phyloP scores from a whole-genome alignment of 1,140 invertebrate species.

The Temnothorax nylanderi region DNA sequence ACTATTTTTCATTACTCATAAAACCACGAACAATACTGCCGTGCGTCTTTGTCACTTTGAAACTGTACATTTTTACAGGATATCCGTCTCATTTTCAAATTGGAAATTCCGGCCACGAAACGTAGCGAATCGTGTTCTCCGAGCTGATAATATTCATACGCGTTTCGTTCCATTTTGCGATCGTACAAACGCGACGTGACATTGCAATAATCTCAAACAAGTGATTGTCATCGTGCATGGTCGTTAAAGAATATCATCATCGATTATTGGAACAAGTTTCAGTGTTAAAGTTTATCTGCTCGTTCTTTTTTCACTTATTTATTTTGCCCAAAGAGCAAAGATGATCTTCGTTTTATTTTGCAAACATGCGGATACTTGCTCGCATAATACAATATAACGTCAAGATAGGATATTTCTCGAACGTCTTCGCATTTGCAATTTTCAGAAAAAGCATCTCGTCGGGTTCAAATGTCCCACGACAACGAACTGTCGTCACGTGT shows the following conservation, averaged over 20 bases:
- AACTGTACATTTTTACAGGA: not conserved
- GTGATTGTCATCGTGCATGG: not conserved
- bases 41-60: not conserved
- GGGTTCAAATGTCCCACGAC: conserved; percentile 97
- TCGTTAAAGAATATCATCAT: not conserved
- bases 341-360: not conserved
- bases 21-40: not conserved
- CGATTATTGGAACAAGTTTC: not conserved
- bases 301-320: not conserved
- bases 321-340: not conserved
- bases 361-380: not conserved
- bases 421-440: conserved; percentile 74
- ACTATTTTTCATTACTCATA: not conserved
- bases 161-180: not conserved
- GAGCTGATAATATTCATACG: not conserved
- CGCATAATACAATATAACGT: not conserved
- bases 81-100: conserved; percentile 8
- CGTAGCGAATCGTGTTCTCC: not conserved
- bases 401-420: not conserved
- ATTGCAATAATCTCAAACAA: not conserved
- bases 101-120: not conserved
- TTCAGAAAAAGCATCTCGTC: conserved; percentile 97
- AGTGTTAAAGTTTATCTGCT: not conserved
- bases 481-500: conserved; percentile 96
- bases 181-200: not conserved